Evolutionary conservation across 2,113 vertebrate genomes (phyloP).

Genomic region (Egretta garzetta): DNA sequence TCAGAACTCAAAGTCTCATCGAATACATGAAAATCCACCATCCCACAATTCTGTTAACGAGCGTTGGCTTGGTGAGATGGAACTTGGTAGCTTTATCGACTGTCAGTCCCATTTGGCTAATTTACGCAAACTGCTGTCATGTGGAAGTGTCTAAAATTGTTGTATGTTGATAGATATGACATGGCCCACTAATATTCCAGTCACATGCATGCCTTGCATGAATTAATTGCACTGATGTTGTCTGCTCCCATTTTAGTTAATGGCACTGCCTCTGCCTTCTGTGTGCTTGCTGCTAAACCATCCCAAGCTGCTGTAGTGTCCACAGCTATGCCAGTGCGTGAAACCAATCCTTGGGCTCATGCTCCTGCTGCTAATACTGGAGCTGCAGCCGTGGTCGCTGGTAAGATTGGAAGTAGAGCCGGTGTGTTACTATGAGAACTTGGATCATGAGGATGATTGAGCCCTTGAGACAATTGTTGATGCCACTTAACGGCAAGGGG

Average conservation of each 20-base stretch:
- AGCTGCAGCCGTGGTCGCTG: constrained; percentile 74
- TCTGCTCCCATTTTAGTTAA: constrained; percentile 92
- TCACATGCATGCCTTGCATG: constrained; percentile 74
- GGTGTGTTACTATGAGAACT: constrained; percentile 56
- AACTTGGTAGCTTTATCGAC: background rate
- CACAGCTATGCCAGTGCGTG: constrained; percentile 90
- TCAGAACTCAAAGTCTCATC: background rate
- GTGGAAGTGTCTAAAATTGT: constrained; percentile 15
- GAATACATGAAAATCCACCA: background rate
- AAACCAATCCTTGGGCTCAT: constrained; percentile 98
- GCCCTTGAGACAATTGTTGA: constrained; percentile 1
- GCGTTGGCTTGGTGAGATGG: background rate
- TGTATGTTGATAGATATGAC: constrained; percentile 44
- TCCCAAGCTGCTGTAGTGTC: constrained; percentile 81
- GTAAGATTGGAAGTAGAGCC: constrained; percentile 79
- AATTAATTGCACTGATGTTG: constrained; percentile 79
- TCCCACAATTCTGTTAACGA: background rate
- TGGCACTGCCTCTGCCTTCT: constrained; percentile 87
- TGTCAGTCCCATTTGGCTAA: background rate
- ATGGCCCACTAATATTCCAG: constrained; percentile 32
- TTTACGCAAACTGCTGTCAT: constrained; percentile 23
- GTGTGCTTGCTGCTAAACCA: constrained; percentile 83
- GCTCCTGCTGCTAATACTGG: constrained; percentile 80
- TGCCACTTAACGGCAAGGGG: constrained; percentile 26
- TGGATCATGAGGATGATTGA: constrained; percentile 49